Percentiles rank a stretch among this genome's conserved stretches.
Conservation (phyloP, 2,797 vertebrate genomes). For the Anguilla obscura region DNA sequence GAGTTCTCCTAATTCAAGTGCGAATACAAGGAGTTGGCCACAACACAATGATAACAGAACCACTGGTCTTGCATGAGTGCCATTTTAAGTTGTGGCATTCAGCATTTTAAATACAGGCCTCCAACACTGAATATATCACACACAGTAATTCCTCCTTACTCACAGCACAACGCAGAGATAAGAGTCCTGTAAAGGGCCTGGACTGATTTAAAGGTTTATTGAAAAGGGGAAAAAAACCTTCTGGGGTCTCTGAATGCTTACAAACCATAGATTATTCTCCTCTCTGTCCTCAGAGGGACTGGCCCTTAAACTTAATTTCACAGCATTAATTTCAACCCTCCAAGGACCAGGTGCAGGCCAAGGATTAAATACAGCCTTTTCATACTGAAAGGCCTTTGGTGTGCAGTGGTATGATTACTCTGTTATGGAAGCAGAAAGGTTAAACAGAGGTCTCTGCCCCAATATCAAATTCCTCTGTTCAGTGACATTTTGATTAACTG, state of each 20-base stretch:
- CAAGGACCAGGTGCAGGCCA: not conserved
- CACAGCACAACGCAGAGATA: not conserved
- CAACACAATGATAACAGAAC: not conserved
- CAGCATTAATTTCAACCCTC: not conserved
- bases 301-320: not conserved
- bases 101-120: not conserved
- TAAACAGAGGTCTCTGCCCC: not conserved
- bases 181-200: not conserved
- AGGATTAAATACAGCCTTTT: not conserved
- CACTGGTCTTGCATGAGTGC: not conserved
- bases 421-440: not conserved
- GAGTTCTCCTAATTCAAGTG: not conserved
- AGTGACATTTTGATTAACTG: not conserved
- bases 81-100: not conserved
- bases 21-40: not conserved
- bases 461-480: not conserved
- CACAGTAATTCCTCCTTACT: not conserved
- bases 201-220: not conserved
- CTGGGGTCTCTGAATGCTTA: not conserved
- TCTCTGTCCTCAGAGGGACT: not conserved
- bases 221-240: not conserved
- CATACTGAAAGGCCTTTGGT: not conserved
- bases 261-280: not conserved
- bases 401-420: not conserved
- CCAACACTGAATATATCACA: not conserved